A percentile compares a stretch with the other conserved stretches of the same genome.
These are phyloP conservation scores for Chelonus formosanus DNA, from an alignment of 2,888 invertebrate species.

Conservation along the genomic window DNA sequence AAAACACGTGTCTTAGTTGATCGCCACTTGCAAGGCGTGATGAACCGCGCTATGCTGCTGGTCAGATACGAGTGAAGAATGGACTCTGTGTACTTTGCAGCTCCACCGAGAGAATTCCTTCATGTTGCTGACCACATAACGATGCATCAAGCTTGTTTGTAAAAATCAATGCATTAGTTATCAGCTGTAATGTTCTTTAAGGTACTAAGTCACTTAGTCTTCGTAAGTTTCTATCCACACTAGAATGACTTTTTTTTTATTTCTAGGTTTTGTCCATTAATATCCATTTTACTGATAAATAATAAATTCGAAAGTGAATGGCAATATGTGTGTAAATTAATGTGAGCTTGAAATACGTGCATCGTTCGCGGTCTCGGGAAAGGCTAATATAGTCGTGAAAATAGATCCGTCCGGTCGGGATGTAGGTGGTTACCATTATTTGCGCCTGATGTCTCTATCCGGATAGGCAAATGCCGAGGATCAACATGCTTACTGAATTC, in stretches of 20 bases:
- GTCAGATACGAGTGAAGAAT: conserved; percentile 15
- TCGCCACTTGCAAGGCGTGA: conserved; percentile 6
- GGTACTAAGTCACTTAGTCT: too few relatives aligned
- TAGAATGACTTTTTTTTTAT: too few relatives aligned
- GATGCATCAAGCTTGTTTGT: conserved; percentile 11
- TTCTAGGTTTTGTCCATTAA: too few relatives aligned
- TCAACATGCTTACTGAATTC: not conserved
- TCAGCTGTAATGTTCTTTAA: too few relatives aligned
- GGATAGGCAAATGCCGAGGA: conserved; percentile 16
- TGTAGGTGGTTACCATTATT: conserved; percentile 37
- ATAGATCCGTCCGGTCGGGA: conserved; percentile 38
- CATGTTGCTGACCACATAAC: conserved; percentile 3
- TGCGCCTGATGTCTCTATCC: conserved; percentile 34
- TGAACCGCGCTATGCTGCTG: conserved; percentile 13
- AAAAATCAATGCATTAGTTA: conserved; percentile 11
- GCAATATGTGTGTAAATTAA: conserved; percentile 42
- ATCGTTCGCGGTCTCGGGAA: conserved; percentile 38
- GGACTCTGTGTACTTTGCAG: not conserved
- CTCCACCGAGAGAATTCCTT: not conserved
- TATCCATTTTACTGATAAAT: too few relatives aligned
- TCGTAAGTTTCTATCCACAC: too few relatives aligned
- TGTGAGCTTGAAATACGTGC: conserved; percentile 42
- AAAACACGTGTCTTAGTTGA: conserved; percentile 17
- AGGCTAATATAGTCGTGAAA: conserved; percentile 41
- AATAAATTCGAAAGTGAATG: conserved; percentile 23